These are phyloP conservation scores for Mesorhabditis spiculigera DNA, from an alignment of 2,888 invertebrate genomes.

Conservation along the genomic window DNA sequence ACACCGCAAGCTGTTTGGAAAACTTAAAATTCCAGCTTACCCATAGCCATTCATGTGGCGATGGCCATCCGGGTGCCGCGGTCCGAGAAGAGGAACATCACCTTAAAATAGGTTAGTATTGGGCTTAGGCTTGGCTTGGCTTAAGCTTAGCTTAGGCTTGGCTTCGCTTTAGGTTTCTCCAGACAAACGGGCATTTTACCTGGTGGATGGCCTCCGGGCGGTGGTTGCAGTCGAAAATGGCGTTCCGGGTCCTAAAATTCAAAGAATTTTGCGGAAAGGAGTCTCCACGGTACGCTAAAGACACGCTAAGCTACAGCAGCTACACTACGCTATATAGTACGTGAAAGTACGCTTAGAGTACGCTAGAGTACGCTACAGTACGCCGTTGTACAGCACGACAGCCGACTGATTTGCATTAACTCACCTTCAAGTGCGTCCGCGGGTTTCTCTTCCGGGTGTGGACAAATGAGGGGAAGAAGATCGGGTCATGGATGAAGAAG, in stretches of 20 bases:
- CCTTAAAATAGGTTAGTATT: conserved; percentile 58
- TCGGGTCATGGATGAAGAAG: conserved; percentile 64
- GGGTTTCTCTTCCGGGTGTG: conserved; percentile 96
- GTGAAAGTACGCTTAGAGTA: too few species aligned
- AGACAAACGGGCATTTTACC: background rate
- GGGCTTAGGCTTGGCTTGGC: conserved; percentile 6
- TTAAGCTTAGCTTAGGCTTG: background rate
- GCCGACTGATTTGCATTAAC: too few species aligned
- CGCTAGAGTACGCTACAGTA: too few species aligned
- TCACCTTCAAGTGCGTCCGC: conserved; percentile 72
- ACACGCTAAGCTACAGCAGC: too few species aligned
- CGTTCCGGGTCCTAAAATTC: conserved; percentile 38
- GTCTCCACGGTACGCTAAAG: too few species aligned
- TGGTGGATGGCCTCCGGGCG: conserved; percentile 55
- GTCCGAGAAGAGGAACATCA: conserved; percentile 58
- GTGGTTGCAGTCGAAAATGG: conserved; percentile 48
- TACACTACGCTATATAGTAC: too few species aligned
- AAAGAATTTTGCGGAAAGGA: too few species aligned
- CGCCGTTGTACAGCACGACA: too few species aligned
- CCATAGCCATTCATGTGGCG: conserved; percentile 57
- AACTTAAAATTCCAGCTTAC: background rate
- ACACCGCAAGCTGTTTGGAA: background rate
- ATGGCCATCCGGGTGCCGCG: conserved; percentile 61
- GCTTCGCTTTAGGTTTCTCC: too few species aligned
- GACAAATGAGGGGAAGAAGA: conserved; percentile 83